phyloP scores from a whole-genome alignment of 2,888 invertebrate genomes.

The Spodoptera exigua region DNA sequence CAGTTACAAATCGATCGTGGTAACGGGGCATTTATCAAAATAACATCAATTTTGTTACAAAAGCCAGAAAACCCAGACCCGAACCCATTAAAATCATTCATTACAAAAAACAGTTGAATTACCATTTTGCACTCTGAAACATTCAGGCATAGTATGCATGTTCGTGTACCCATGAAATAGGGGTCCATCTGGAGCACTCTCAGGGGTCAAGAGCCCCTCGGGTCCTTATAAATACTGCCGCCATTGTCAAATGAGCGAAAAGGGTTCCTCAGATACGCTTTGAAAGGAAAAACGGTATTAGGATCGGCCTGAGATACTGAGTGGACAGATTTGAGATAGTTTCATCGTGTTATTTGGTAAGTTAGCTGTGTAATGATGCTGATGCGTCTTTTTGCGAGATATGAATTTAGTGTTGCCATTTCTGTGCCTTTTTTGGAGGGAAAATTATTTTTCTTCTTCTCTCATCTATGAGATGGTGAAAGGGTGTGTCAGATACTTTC shows the following conservation, averaged over 20 bases:
- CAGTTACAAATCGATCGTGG: too few relatives aligned
- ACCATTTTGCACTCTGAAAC: constrained; percentile 4
- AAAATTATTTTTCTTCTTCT: too few relatives aligned
- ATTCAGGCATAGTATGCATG: constrained; percentile 14
- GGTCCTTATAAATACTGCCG: constrained; percentile 25
- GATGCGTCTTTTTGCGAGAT: constrained; percentile 3
- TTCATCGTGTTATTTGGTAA: neutral
- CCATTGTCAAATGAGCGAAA: constrained; percentile 38
- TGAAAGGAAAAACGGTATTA: constrained; percentile 31
- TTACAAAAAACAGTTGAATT: constrained; percentile 14
- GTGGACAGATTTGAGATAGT: constrained; percentile 16
- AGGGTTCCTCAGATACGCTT: constrained; percentile 22
- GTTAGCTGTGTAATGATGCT: constrained; percentile 24
- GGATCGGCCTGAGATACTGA: constrained; percentile 4
- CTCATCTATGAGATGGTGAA: too few relatives aligned
- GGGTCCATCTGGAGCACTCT: constrained; percentile 20
- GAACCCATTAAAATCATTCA: constrained; percentile 25
- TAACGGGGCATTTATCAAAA: too few relatives aligned
- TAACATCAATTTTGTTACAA: neutral
- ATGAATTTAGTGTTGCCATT: neutral
- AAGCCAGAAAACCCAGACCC: neutral
- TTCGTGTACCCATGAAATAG: constrained; percentile 30
- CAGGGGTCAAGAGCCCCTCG: constrained; percentile 32
- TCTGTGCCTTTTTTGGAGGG: too few relatives aligned
- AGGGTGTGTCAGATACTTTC: too few relatives aligned